These are phyloP conservation scores for Diadema setosum DNA, from an alignment of 35 echinoderm and acorn worm genomes.

Conservation along the genomic window DNA sequence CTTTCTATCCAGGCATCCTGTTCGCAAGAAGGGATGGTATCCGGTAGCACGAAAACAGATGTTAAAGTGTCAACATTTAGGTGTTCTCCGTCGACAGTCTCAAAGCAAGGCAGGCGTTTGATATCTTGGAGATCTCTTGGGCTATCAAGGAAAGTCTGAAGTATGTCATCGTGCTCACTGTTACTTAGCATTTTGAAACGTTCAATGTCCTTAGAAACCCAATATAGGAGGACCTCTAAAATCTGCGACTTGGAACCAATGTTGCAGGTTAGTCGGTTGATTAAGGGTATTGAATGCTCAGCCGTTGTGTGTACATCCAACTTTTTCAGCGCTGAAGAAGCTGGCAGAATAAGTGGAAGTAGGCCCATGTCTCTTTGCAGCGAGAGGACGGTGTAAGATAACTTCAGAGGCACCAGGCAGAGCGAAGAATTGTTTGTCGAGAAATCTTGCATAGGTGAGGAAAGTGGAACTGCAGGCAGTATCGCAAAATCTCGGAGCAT, in stretches of 20 bases:
- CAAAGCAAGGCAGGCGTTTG: conserved; percentile 43
- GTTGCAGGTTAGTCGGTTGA: not conserved
- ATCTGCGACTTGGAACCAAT: not conserved
- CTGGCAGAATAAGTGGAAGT: not conserved
- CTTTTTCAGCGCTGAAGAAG: not conserved
- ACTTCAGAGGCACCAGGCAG: not conserved
- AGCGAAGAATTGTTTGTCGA: not conserved
- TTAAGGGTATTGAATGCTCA: not conserved
- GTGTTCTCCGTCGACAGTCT: not conserved
- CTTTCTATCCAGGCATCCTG: not conserved
- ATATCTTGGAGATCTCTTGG: not conserved
- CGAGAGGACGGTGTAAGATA: not conserved
- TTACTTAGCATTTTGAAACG: not conserved
- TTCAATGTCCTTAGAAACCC: not conserved
- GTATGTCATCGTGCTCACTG: not conserved
- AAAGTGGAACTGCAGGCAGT: not conserved
- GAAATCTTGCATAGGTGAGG: not conserved
- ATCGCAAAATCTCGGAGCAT: conserved; percentile 2
- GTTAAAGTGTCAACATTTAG: not conserved
- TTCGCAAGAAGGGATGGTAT: not conserved
- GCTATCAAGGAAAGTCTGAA: not conserved
- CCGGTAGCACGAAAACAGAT: not conserved
- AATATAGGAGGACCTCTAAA: not conserved
- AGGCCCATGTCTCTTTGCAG: not conserved
- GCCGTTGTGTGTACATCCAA: not conserved